Evolutionary conservation across 2,888 invertebrate genomes (phyloP), one percentile per base, ranked within the genome.

Genomic region (Bruchidius siliquastri): DNA sequence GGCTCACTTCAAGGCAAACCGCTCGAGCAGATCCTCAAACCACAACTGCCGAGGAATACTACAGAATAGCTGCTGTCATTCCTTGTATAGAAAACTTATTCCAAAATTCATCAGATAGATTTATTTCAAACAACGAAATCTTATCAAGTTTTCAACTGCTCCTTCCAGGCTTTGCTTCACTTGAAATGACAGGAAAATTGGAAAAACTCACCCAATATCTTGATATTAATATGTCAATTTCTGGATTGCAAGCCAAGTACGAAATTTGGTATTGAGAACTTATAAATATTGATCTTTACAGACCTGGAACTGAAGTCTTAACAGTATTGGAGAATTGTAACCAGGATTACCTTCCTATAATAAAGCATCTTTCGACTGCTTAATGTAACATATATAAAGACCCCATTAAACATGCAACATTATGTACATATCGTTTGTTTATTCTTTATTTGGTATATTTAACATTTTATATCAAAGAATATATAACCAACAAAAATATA

Each of bases 11-110:
- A 21, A 6, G 68, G 20, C 67, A 26, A 8, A 26, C 26, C 8
- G 68, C 67, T 22, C 72, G 72, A 67, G 72, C 68, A 67, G 67
- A 72, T 67, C 68, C 67, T 21, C 67, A 67, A 72, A 72, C 67
- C 4, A 67, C 20, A 21, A 67, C 21, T 6, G 18, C 10, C 26
- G 72, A 72, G 67, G 68, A 67, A 20, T 72, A 68, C 20, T 67
- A 22, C 68, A 67, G 67, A 66, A 22, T 71, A 18, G 10, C 71
- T n/a, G 21, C 49, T 18, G 67, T 72, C 20, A 67, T 72, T 67
- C 68, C 72, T 21, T 72, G 72, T 22, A 67, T 67, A 21, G 72
- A 72, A 22, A 8, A 6, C 21, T 22, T 21, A 10, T 2, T 67
- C 4, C 67, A 67, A 67, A 67, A 10, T 67, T 10, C 10, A 21